A percentile compares a stretch with the other conserved stretches of the same genome.
Evolutionary conservation across 37 sponge, comb jelly and placozoan species (phyloP).

Genomic region (Amphimedon queenslandica): DNA sequence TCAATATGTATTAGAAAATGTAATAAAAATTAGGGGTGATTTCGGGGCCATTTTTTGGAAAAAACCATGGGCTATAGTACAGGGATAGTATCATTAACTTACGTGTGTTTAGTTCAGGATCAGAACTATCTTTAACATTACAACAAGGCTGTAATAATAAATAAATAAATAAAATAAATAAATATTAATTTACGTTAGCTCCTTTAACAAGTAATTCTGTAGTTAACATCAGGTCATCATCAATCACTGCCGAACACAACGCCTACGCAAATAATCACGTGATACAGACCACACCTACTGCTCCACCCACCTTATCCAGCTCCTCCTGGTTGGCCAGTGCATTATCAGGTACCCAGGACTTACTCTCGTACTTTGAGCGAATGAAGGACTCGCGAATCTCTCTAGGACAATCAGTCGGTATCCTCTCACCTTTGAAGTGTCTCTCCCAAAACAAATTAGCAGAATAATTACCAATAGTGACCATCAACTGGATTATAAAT

Average conservation of each 20-base stretch:
- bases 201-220: constrained; percentile 57
- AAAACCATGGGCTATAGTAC: too few relatives aligned
- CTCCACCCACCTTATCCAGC: background rate
- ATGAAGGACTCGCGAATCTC: constrained; percentile 79
- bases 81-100: too few relatives aligned
- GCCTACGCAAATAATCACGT: constrained; percentile 2
- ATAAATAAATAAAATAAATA: too few relatives aligned
- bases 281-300: background rate
- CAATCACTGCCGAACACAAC: constrained; percentile 44
- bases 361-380: constrained; percentile 69
- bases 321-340: constrained; percentile 15
- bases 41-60: too few relatives aligned
- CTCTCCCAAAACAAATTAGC: constrained; percentile 73
- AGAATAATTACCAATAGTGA: constrained; percentile 60
- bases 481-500: constrained; percentile 59
- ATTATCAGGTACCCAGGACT: constrained; percentile 56
- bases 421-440: constrained; percentile 38
- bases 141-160: constrained; percentile 2
- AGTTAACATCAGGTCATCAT: constrained; percentile 52
- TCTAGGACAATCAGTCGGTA: constrained; percentile 56
- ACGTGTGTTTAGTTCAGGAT: constrained; percentile 4
- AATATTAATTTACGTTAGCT: constrained; percentile 62
- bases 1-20: too few relatives aligned
- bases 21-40: too few relatives aligned
- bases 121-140: background rate